Evolutionary conservation across 2,888 invertebrate genomes (phyloP), one percentile per base, ranked within the genome.

Genomic region (Polylopha cassiicola): DNA sequence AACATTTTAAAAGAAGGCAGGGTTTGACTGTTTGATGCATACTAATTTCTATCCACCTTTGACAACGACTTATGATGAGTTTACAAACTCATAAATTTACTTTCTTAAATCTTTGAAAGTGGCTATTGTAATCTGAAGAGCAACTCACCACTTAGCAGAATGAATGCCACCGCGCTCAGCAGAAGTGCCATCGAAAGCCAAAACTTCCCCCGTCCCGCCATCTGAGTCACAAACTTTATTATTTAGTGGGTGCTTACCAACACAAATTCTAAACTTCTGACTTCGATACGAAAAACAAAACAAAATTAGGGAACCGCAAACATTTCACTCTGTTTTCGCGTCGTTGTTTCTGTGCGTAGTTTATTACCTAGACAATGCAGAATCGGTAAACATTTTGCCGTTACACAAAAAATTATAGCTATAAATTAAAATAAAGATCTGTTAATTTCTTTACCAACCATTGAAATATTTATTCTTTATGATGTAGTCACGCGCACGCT

Each of bases 91-190:
- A 28, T 39, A 39, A 27, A 38, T 32, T 27, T n/a, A 11, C 13
- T 9, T 9, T 22, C 20, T 29, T 20, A 32, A 44, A 36, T 39
- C 21, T 23, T 5, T 3, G 28, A 29, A 31, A 33, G 20, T 16
- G 30, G 36, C 55, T 46, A 38, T 60, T 61, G 62, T 65, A 65
- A 67, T 65, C 50, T 60, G 20, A 14, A 44, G 51, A 50, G 45
- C 43, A 55, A 78, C 81, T 79, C 63, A 82, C 81, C 80, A 74
- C 73, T 78, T 61, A 81, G 61, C 51, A 69, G 69, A 64, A 81
- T 69, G 67, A 79, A 66, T 53, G 67, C 59, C 58, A 65, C 61
- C 53, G 53, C 44, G 47, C 53, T 51, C 50, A 65, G 53, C 44
- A 64, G 47, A 45, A 69, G 53, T 54, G 62, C 53, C 53, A 55